These are phyloP conservation scores for Catagonus wagneri DNA, from an alignment of 2,113 vertebrate species.

Conservation along the genomic window DNA sequence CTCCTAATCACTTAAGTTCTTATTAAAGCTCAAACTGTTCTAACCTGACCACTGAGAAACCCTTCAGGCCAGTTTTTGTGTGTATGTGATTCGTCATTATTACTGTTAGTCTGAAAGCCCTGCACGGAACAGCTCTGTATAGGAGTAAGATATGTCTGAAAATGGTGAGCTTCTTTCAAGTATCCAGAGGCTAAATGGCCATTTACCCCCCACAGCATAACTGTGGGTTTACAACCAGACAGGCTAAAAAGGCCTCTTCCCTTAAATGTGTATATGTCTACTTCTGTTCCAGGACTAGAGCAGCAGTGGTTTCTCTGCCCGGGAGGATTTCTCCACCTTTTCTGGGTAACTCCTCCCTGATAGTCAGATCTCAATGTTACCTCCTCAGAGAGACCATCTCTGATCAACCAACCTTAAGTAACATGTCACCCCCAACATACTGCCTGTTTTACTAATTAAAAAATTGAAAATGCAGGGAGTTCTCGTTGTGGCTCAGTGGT, in stretches of 20 bases:
- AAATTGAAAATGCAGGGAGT: conserved; percentile 55
- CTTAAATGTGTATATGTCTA: not conserved
- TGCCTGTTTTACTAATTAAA: not conserved
- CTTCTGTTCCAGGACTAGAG: not conserved
- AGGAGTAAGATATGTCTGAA: not conserved
- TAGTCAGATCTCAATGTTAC: conserved; percentile 15
- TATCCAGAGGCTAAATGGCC: not conserved
- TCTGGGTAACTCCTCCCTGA: not conserved
- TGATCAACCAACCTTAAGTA: not conserved
- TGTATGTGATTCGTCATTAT: not conserved
- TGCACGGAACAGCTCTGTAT: not conserved
- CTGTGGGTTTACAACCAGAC: not conserved
- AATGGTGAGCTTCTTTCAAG: not conserved
- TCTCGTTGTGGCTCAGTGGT: too few species aligned
- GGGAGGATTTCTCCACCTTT: not conserved
- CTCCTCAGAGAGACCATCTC: not conserved
- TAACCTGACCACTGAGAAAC: not conserved
- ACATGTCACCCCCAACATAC: not conserved
- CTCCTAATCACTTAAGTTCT: not conserved
- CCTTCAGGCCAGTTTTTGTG: not conserved
- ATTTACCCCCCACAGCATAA: not conserved
- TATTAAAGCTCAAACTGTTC: not conserved
- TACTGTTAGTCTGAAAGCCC: not conserved
- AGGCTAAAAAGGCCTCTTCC: not conserved
- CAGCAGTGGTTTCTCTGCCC: not conserved